Evolutionary conservation across 1,140 invertebrate genomes (phyloP).

Genomic region (Scaptomyza hsui): DNA sequence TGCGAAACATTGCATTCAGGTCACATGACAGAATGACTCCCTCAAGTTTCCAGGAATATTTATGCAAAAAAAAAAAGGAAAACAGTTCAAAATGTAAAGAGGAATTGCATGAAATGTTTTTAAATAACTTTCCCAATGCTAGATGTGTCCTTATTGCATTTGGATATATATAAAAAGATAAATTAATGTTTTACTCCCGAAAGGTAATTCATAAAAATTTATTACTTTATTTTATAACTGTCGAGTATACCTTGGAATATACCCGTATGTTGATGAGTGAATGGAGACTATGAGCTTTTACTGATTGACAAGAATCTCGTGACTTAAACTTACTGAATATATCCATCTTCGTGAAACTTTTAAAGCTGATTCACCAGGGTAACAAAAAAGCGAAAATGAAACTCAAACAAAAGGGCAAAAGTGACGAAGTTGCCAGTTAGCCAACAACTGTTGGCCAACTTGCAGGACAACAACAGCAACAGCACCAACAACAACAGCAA

Average conservation of each 20-base stretch:
- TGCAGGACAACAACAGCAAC: constrained; percentile 24
- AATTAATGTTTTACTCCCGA: no score
- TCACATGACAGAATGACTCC: constrained; percentile 46
- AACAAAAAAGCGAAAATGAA: constrained; percentile 14
- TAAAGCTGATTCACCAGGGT: not conserved
- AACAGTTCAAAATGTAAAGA: not conserved
- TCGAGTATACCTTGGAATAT: no score
- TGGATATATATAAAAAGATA: no score
- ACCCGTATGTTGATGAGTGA: no score
- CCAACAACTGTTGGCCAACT: constrained; percentile 50
- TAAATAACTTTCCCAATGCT: not conserved
- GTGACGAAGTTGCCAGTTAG: constrained; percentile 46
- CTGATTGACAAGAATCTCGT: no score
- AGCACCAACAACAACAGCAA: constrained; percentile 10
- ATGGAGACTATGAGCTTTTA: no score
- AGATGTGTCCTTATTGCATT: no score
- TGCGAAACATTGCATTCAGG: constrained; percentile 45
- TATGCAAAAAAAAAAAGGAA: constrained; percentile 10
- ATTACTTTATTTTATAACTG: no score
- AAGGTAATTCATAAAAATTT: no score
- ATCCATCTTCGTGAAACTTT: not conserved
- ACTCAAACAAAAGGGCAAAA: constrained; percentile 49
- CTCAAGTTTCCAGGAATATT: constrained; percentile 32
- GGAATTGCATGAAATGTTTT: not conserved
- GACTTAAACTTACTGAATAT: not conserved